Conservation (phyloP, 2,797 vertebrate genomes). For the Odontamblyopus rebecca region DNA sequence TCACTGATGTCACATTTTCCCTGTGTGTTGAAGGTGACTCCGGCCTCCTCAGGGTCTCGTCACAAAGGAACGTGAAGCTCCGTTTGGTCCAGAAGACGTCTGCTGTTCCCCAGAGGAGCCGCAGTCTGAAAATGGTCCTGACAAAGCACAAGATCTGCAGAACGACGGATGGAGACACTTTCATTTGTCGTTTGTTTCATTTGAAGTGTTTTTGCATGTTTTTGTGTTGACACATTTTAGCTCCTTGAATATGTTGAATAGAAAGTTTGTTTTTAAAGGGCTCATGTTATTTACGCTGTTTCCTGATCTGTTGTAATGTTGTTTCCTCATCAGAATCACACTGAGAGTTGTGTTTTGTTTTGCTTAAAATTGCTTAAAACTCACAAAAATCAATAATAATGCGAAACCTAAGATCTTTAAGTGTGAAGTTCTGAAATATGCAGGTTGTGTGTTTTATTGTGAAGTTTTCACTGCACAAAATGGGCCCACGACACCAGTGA, state of each 20-base stretch:
- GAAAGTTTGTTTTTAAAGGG: conserved; percentile 11
- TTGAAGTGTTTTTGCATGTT: conserved; percentile 46
- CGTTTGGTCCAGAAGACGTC: conserved; percentile 31
- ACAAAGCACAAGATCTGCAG: conserved; percentile 58
- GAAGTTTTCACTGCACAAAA: neutral
- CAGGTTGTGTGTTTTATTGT: neutral
- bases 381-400: too few relatives aligned
- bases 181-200: conserved; percentile 43
- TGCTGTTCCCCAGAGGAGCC: conserved; percentile 48
- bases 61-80: conserved; percentile 87
- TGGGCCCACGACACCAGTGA: neutral
- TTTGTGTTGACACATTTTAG: conserved; percentile 47
- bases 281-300: too few relatives aligned
- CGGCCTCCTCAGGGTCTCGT: conserved; percentile 85
- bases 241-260: conserved; percentile 13
- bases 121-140: conserved; percentile 38
- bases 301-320: too few relatives aligned
- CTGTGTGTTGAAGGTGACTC: conserved; percentile 81
- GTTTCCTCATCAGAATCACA: too few relatives aligned
- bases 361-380: too few relatives aligned
- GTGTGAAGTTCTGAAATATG: conserved; percentile 7
- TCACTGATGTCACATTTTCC: conserved; percentile 26
- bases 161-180: conserved; percentile 33
- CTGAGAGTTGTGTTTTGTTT: too few relatives aligned
- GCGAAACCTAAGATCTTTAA: neutral